A percentile compares a stretch with the other conserved stretches of the same genome.
Evolutionary conservation across 1,140 invertebrate species (phyloP).

Genomic region (Bactericera cockerelli): DNA sequence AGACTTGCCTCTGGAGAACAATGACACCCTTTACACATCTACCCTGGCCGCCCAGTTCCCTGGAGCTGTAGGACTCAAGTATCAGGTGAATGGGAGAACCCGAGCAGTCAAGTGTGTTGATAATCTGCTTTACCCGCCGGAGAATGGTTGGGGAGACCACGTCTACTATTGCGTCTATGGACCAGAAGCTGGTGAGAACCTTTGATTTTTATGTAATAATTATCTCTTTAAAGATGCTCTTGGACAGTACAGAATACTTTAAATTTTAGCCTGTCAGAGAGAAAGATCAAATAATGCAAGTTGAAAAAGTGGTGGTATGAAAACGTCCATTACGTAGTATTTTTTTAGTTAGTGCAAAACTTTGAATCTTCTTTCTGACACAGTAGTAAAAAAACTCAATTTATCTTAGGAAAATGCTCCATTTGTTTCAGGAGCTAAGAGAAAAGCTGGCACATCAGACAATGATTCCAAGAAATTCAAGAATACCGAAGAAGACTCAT

Average conservation of each 20-base stretch:
- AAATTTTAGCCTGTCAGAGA: too few species aligned
- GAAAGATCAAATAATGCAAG: too few species aligned
- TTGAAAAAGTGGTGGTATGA: too few species aligned
- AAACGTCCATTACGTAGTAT: too few species aligned
- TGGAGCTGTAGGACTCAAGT: constrained; percentile 85
- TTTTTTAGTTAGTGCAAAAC: too few species aligned
- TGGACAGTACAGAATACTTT: too few species aligned
- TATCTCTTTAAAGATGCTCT: too few species aligned
- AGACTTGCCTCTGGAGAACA: constrained; percentile 79
- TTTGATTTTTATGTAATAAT: too few species aligned
- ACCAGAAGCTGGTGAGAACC: neutral
- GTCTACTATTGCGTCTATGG: constrained; percentile 73
- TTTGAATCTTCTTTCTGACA: too few species aligned
- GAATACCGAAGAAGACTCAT: neutral
- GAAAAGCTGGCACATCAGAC: neutral
- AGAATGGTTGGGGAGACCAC: constrained; percentile 76
- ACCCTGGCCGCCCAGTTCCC: constrained; percentile 85
- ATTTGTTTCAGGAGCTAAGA: neutral
- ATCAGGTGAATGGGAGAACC: constrained; percentile 67
- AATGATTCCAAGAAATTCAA: constrained; percentile 5
- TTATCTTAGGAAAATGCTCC: too few species aligned
- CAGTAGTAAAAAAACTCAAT: too few species aligned
- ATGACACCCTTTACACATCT: constrained; percentile 69
- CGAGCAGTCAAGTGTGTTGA: constrained; percentile 77
- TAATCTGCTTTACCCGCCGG: constrained; percentile 66